Percentiles rank a stretch among this genome's conserved stretches.
These are phyloP conservation scores for Hippasteria phrygiana DNA, from an alignment of 53 echinoderm and acorn worm genomes.

Conservation along the genomic window DNA sequence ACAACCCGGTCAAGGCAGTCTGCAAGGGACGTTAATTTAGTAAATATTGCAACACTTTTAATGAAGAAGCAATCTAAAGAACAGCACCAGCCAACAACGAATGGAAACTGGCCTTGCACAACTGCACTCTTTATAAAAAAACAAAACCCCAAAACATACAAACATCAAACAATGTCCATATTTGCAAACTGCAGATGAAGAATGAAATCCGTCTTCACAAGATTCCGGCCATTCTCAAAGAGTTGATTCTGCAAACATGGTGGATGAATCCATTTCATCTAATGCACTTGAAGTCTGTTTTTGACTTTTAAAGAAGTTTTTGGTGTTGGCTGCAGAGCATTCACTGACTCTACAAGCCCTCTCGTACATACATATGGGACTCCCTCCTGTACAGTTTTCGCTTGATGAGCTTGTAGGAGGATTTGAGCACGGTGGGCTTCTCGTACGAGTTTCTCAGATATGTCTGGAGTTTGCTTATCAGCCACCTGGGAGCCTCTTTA, in stretches of 20 bases:
- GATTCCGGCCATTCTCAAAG: background rate
- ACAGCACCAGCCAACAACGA: background rate
- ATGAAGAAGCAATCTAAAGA: background rate
- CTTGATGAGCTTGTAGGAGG: slow-evolving; percentile 92
- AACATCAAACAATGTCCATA: background rate
- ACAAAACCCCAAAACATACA: too few relatives aligned
- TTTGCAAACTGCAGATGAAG: background rate
- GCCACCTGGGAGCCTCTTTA: slow-evolving; percentile 82
- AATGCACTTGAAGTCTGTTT: slow-evolving; percentile 17
- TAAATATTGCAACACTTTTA: background rate
- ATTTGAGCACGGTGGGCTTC: slow-evolving; percentile 79
- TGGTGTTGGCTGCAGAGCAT: background rate
- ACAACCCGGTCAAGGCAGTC: background rate
- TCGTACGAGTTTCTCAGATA: slow-evolving; percentile 77
- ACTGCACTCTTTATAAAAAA: background rate
- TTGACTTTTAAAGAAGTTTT: background rate
- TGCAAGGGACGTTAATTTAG: background rate
- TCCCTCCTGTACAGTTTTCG: slow-evolving; percentile 92
- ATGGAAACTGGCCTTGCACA: background rate
- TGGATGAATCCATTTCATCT: background rate
- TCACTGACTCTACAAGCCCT: slow-evolving; percentile 41
- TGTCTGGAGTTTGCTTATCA: slow-evolving; percentile 81
- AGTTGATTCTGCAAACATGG: background rate
- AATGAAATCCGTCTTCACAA: background rate
- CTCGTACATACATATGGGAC: slow-evolving; percentile 70